Base-by-base conservation (phyloP, 2,113 vertebrate genomes). In the Mustelus asterias region DNA sequence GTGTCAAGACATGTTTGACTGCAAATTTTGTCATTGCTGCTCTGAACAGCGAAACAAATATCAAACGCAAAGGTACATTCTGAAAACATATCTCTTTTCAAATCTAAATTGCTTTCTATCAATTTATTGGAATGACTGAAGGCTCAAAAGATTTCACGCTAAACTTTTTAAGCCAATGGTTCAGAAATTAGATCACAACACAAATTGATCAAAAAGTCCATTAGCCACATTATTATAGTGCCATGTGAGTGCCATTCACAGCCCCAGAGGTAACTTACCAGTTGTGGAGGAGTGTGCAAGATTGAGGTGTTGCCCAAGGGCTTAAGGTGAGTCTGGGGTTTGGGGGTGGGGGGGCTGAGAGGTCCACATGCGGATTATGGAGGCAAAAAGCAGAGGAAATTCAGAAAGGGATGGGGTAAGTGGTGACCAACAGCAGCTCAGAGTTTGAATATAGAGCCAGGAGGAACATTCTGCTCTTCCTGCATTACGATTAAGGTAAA, bases 1-100 rank as follows among this genome's bases (percentile, higher is more conserved):
- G 94, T 95, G 93, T 70, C 93, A 72, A 54, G 37, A 72, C 41
- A 54, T 70, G 94, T 76, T 54, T 93, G 63, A 93, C 89, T 65
- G 89, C 33, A 41, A 37, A 26, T 72, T 76, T 67, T 95, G 6
- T 95, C 13, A 48, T 29, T 95, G 0, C 94, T 69, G 33, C 44
- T 95, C 22, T 76, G 41, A 44, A 54, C 37, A 54, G 13, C 48
- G 22, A 24, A 33, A 54, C n/a, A 69, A 72, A 70, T 54, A 70
- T 44, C 11, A 95, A 72, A 7, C 29, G 37, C 70, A 95, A 95
- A 70, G 41, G 37, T 26, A 95, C 67, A 95, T 41, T 94, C 41
- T 44, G 16, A 18, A 18, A 29, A 7, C 10, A 29, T 48, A 72
- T 60, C 54, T 54, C 13, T 48, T 95, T 72, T 95, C 48, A 72